Conservation (phyloP, 2,113 vertebrate species). For the Aramus guarauna region DNA sequence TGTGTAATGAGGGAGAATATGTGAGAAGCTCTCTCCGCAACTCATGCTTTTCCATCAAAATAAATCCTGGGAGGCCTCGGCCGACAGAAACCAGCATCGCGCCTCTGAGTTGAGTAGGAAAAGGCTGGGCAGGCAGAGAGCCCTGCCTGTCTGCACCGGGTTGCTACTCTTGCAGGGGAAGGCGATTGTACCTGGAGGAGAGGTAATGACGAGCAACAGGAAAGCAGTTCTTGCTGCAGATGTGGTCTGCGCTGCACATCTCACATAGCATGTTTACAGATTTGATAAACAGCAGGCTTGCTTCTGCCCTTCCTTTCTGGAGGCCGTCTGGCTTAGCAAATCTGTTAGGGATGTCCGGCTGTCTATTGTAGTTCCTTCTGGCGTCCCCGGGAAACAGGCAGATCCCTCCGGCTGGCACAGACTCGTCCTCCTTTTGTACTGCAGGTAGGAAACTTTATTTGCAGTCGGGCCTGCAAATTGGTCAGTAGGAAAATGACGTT, state of each 20-base stretch:
- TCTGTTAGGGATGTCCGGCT: background rate
- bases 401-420: background rate
- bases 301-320: background rate
- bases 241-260: background rate
- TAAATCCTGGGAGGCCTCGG: background rate
- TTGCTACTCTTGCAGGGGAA: background rate
- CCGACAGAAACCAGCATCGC: accelerated
- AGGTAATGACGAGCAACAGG: background rate
- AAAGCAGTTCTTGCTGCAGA: background rate
- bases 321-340: background rate
- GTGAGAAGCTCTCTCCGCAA: conserved; percentile 3
- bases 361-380: conserved; percentile 4
- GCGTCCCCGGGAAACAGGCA: background rate
- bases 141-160: background rate
- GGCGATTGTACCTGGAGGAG: background rate
- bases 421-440: background rate
- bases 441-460: conserved; percentile 14
- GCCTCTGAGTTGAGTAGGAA: background rate
- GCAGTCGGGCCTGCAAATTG: background rate
- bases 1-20: background rate
- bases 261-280: background rate
- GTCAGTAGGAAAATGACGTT: background rate
- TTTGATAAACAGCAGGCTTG: conserved; percentile 1
- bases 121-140: background rate
- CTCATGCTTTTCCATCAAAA: background rate